Conservation (phyloP, 37 sponge, comb jelly and placozoan genomes). For the Beroe ovata region DNA sequence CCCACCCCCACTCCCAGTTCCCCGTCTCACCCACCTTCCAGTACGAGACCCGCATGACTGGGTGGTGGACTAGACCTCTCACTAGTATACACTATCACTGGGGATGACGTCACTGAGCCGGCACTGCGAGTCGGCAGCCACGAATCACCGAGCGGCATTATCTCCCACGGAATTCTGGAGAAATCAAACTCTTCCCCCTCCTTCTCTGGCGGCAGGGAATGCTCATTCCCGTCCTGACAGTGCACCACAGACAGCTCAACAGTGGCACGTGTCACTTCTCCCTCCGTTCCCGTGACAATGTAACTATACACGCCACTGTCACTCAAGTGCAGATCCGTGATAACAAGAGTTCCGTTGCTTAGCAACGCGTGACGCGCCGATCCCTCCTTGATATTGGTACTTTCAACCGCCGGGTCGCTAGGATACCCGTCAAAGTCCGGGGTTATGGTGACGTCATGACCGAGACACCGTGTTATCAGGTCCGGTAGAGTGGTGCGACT, state of each 20-base stretch:
- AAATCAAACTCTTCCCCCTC: too few species aligned
- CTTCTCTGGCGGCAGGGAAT: too few species aligned
- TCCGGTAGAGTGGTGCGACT: conserved; percentile 26
- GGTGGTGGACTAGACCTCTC: too few species aligned
- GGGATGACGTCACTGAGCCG: too few species aligned
- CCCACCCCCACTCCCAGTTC: too few species aligned
- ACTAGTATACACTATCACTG: too few species aligned
- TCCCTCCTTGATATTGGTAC: background rate
- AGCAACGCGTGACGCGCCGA: background rate
- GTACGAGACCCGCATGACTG: too few species aligned
- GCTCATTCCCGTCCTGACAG: background rate
- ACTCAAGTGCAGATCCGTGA: background rate
- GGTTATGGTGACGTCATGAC: background rate
- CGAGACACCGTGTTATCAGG: conserved; percentile 13
- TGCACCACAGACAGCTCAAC: background rate
- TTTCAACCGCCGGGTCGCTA: conserved; percentile 2
- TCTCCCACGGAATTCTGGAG: too few species aligned
- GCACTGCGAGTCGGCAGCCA: too few species aligned
- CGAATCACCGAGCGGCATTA: too few species aligned
- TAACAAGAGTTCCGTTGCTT: conserved; percentile 43
- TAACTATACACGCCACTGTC: conserved; percentile 52
- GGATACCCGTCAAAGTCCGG: conserved; percentile 55
- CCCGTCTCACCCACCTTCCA: too few species aligned
- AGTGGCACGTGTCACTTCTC: background rate
- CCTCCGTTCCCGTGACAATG: background rate